Evolutionary conservation across 2,113 vertebrate genomes (phyloP).

Genomic region (Xiphophorus couchianus): DNA sequence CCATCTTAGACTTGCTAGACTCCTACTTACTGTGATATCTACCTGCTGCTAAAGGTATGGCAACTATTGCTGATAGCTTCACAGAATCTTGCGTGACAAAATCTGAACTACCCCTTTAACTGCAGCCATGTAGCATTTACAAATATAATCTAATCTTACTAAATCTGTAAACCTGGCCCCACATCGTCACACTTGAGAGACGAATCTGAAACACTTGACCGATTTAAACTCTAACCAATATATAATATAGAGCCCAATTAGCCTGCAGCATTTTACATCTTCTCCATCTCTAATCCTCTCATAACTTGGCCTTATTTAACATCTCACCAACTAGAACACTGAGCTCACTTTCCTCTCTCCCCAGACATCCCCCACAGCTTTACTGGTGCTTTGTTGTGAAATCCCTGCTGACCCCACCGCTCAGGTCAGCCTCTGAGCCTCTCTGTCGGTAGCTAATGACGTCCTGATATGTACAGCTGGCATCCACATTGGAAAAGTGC

Average conservation of each 20-base stretch:
- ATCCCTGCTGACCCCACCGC: conserved; percentile 60
- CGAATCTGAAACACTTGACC: conserved; percentile 49
- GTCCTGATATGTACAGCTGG: conserved; percentile 66
- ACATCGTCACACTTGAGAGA: conserved; percentile 27
- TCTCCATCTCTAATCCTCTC: conserved; percentile 63
- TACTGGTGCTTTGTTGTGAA: conserved; percentile 59
- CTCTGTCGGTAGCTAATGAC: conserved; percentile 55
- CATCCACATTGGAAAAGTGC: conserved; percentile 66
- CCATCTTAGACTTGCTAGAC: background rate
- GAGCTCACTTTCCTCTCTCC: conserved; percentile 51
- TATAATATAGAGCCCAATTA: conserved; percentile 76
- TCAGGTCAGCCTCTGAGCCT: conserved; percentile 58
- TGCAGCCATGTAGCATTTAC: background rate
- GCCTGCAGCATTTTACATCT: conserved; percentile 62
- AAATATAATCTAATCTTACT: conserved; percentile 7
- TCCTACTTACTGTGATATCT: background rate
- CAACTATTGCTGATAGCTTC: background rate
- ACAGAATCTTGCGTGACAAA: background rate
- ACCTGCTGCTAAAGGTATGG: background rate
- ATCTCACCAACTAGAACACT: conserved; percentile 61
- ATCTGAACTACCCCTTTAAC: background rate
- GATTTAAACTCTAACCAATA: conserved; percentile 67
- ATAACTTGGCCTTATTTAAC: conserved; percentile 66
- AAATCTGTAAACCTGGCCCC: conserved; percentile 26
- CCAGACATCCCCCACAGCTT: conserved; percentile 62